phyloP scores from a whole-genome alignment of 2,888 invertebrate species.

The Autographa pulchrina region DNA sequence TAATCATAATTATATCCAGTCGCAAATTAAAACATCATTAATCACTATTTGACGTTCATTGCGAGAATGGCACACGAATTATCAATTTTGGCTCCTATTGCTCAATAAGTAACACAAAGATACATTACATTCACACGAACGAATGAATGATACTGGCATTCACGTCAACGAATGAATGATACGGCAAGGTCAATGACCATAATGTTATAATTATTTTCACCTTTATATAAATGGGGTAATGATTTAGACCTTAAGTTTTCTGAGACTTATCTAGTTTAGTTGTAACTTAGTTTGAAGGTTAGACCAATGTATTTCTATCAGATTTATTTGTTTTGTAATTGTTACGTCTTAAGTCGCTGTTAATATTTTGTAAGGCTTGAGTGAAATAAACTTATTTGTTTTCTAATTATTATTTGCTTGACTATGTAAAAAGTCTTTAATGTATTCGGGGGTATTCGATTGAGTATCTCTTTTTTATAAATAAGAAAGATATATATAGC shows the following conservation, averaged over 20 bases:
- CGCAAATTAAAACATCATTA: neutral
- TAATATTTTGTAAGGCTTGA: neutral
- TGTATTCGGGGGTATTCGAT: too few species aligned
- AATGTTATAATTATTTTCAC: constrained; percentile 52
- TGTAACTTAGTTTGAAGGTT: constrained; percentile 29
- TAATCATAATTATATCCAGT: neutral
- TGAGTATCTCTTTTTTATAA: too few species aligned
- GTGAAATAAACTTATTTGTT: too few species aligned
- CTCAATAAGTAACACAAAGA: constrained; percentile 22
- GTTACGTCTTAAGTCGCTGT: constrained; percentile 17
- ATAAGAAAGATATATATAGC: too few species aligned
- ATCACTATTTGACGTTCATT: neutral
- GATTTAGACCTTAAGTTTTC: constrained; percentile 56
- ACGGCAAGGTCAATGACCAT: constrained; percentile 59
- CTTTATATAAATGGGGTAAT: constrained; percentile 48
- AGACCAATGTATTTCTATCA: constrained; percentile 9
- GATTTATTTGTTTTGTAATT: constrained; percentile 14
- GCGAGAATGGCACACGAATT: constrained; percentile 5
- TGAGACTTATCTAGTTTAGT: constrained; percentile 36
- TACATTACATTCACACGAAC: constrained; percentile 28
- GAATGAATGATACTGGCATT: constrained; percentile 36
- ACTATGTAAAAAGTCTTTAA: too few species aligned
- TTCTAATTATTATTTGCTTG: too few species aligned
- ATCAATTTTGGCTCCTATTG: constrained; percentile 13
- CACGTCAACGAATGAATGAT: constrained; percentile 22